Conservation (phyloP, 1,140 invertebrate species). For the Sitophilus oryzae region DNA sequence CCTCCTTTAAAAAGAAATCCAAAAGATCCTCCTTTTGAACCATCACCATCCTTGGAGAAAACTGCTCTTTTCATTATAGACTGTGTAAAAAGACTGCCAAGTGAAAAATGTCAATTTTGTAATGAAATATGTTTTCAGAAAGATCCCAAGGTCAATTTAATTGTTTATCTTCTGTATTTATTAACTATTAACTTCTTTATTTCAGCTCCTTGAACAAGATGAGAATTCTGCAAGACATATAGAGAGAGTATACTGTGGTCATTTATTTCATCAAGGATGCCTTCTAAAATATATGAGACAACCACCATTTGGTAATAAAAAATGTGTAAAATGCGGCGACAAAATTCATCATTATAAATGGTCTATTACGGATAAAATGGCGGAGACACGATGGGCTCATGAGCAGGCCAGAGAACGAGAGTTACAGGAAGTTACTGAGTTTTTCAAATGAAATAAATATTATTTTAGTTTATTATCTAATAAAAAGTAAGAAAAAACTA, state of each 20-base stretch:
- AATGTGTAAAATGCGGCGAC: conserved; percentile 51
- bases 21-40: conserved; percentile 52
- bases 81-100: conserved; percentile 54
- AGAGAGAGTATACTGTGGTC: conserved; percentile 70
- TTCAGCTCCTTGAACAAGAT: conserved; percentile 49
- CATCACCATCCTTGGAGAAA: conserved; percentile 56
- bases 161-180: conserved; percentile 10
- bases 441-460: conserved; percentile 50
- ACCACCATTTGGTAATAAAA: conserved; percentile 68
- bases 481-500: too few species aligned
- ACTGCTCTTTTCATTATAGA: conserved; percentile 59
- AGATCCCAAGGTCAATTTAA: conserved; percentile 48
- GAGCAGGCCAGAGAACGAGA: conserved; percentile 69
- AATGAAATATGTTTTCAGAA: conserved; percentile 54
- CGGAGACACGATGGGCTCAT: conserved; percentile 72
- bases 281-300: conserved; percentile 67
- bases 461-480: too few species aligned
- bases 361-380: conserved; percentile 62
- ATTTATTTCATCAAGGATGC: conserved; percentile 68
- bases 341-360: conserved; percentile 72
- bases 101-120: conserved; percentile 60
- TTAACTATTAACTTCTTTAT: conserved; percentile 18
- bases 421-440: conserved; percentile 68
- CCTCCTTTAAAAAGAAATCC: conserved; percentile 54
- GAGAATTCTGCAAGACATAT: conserved; percentile 56